Evolutionary conservation across 1,140 invertebrate species (phyloP).

Genomic region (Brachionus sp.): DNA sequence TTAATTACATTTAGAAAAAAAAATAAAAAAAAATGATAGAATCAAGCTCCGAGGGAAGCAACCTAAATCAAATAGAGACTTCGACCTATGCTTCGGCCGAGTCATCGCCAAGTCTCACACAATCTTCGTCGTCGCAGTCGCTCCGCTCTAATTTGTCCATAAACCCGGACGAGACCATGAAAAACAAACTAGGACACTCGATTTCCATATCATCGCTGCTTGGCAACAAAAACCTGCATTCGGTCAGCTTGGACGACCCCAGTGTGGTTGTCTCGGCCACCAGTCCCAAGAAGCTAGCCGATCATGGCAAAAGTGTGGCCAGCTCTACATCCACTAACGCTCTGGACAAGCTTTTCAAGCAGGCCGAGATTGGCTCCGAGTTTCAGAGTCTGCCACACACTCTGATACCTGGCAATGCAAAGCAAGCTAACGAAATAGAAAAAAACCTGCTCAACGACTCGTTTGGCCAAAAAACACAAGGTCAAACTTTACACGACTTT

Average conservation of each 20-base stretch:
- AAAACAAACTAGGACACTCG: not conserved
- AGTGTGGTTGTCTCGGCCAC: not conserved
- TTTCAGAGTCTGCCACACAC: conserved; percentile 13
- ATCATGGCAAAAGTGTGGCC: not conserved
- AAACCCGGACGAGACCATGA: not conserved
- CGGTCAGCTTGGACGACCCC: not conserved
- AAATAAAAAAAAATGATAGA: not conserved
- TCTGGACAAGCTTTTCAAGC: conserved; percentile 15
- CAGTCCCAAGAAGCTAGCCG: not conserved
- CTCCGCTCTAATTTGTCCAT: not conserved
- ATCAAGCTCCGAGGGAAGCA: not conserved
- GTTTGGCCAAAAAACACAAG: not conserved
- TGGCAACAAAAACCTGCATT: not conserved
- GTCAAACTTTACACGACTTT: conserved; percentile 13
- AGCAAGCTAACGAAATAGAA: not conserved
- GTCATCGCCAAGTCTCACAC: not conserved
- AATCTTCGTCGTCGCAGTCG: not conserved
- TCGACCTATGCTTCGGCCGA: conserved; percentile 10
- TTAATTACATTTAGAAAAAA: not conserved
- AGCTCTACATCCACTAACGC: conserved; percentile 7
- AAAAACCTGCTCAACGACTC: not conserved
- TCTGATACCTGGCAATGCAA: not conserved
- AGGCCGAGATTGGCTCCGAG: not conserved
- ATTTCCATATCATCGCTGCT: conserved; percentile 18
- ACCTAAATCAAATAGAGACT: not conserved